Base-by-base conservation (phyloP, 2,797 vertebrate species). In the Microctenopoma steveboyesi region DNA sequence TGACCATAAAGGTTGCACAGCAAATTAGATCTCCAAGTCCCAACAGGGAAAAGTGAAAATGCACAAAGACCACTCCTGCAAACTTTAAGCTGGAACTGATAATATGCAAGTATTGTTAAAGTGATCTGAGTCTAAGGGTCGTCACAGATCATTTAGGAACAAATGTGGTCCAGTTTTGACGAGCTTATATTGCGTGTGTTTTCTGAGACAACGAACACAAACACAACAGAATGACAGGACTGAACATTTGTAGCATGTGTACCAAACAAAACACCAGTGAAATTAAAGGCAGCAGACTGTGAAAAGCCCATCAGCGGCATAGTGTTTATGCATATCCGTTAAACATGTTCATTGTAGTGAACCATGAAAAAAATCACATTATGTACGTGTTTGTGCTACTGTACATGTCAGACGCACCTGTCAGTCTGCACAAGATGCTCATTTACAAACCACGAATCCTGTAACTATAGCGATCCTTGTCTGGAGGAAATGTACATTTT, bases 31-130 rank as follows among this genome's bases (percentile, higher is more conserved):
- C 51, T 65, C 43, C 55, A 69, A 76, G 81, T 76, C 49, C 46
- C 50, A 75, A 50, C 57, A 51, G 13, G 50, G 65, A 40, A 54
- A 72, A 74, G 58, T 69, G 47, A 55, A 70, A 64, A 76, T 80
- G 52, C 62, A 28, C 0, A 39, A 69, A 18, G 55, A 25, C n/a
- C 47, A 46, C 12, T 7, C 59, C 7, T 67, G 78, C 68, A 64
- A 69, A 68, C 13, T 58, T 27, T 51, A 18, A 46, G n/a, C 45
- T 46, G n/a, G n/a, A 18, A 46, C 9, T 46, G 45, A 59, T 39
- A 13, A 62, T 64, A 65, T 71, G 39, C 74, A 87, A 86, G 81
- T 83, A 87, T 74, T 64, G 71, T 74, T 60, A 15, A 72, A 64
- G 52, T 53, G 61, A 89, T 86, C 83, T 73, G 61, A 79, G 76